phyloP scores from a whole-genome alignment of 2,797 vertebrate genomes.

The Bradypodion ventrale region DNA sequence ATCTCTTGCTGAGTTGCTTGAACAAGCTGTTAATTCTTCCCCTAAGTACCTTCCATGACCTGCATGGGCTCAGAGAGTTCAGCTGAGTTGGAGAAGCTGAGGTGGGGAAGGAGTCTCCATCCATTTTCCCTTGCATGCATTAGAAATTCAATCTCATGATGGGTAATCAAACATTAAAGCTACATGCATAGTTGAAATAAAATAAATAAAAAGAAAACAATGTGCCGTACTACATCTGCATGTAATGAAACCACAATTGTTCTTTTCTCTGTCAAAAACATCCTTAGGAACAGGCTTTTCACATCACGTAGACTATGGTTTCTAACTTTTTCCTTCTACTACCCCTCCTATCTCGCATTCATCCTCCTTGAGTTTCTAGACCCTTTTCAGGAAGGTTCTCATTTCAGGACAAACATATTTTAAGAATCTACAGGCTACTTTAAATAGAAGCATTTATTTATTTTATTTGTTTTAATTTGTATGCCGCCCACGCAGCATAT shows the following conservation, averaged over 20 bases:
- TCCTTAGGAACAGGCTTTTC: background rate
- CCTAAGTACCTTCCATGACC: background rate
- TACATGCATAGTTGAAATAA: background rate
- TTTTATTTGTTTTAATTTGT: no score
- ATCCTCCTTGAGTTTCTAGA: background rate
- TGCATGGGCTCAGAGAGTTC: background rate
- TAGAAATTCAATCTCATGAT: background rate
- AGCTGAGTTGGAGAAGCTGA: background rate
- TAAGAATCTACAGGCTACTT: background rate
- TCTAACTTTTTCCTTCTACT: background rate
- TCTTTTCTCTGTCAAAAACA: background rate
- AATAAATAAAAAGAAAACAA: background rate
- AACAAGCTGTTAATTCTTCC: conserved; percentile 4
- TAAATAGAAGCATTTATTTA: no score
- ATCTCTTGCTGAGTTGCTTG: background rate
- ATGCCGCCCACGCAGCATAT: no score
- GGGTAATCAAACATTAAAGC: background rate
- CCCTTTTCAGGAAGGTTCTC: background rate
- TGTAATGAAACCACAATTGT: background rate
- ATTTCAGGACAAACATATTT: background rate
- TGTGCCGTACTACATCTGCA: background rate
- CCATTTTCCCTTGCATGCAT: background rate
- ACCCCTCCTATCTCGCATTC: background rate
- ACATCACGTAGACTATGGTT: background rate
- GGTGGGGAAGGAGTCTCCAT: background rate